A percentile compares a stretch with the other conserved stretches of the same genome.
Conservation (phyloP, 2,797 vertebrate genomes). For the Phoebastria nigripes region DNA sequence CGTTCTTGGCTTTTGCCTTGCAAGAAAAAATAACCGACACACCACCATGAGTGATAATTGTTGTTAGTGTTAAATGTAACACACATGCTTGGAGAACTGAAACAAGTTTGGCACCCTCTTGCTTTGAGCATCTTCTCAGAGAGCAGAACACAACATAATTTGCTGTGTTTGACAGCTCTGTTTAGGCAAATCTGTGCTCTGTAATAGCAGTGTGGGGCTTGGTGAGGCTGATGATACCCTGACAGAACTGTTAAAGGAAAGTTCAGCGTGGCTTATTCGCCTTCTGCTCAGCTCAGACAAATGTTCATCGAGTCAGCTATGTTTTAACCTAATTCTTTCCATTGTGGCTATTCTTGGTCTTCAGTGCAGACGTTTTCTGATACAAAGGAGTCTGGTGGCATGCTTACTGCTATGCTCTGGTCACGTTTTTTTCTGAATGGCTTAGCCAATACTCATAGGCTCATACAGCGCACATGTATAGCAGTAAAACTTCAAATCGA, state of each 20-base stretch:
- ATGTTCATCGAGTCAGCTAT: background rate
- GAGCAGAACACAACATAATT: background rate
- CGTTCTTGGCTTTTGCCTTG: background rate
- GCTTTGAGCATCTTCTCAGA: background rate
- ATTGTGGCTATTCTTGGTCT: background rate
- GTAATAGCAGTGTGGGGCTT: background rate
- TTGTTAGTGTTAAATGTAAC: background rate
- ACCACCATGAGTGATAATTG: background rate
- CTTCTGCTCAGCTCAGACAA: slow-evolving; percentile 3
- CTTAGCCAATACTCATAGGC: background rate
- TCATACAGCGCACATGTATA: background rate
- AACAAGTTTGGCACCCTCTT: slow-evolving; percentile 12
- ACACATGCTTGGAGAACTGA: background rate
- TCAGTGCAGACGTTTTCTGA: background rate
- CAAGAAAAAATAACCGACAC: background rate
- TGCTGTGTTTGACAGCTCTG: slow-evolving; percentile 13
- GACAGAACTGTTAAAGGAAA: slow-evolving; percentile 10
- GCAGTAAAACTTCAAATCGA: background rate
- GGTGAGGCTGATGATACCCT: background rate
- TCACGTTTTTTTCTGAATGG: background rate
- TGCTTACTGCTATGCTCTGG: background rate
- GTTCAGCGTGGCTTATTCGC: background rate
- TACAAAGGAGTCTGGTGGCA: background rate
- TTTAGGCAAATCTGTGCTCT: slow-evolving; percentile 2
- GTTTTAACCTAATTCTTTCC: background rate